Base-by-base conservation (phyloP, 2,113 vertebrate species). In the Alouatta palliata region DNA sequence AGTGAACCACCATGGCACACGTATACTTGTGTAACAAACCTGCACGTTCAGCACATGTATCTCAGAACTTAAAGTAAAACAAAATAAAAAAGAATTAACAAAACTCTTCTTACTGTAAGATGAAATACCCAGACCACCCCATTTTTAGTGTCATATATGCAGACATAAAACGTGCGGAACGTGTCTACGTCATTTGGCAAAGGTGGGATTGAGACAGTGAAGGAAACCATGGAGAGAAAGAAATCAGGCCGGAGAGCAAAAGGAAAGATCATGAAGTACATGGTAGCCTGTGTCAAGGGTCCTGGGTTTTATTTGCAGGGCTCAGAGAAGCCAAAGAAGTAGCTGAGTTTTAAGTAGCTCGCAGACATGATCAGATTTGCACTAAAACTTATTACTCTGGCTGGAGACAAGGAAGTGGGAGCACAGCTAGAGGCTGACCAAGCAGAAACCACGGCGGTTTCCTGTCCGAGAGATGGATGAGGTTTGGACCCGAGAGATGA, bases 221-320 rank as follows among this genome's bases (percentile, higher is more conserved):
- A 45, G 47, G 43, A 40, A 89, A 37, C n/a, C 10, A 1, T 6
- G 23, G 23, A 7, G 64, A 14, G 37, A 37, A 4, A 14, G 37
- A 35, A 4, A 37, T 12, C 19, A 40, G 32, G 35, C 19, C 20
- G 10, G 17, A 73, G 11, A 47, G 21, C 9, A 45, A 5, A 70
- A 77, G 4, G 11, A 3, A n/a, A 75, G 61, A 16, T 2, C 3
- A 0, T 0, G 30, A 2, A 20, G 11, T 23, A 4, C 5, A 0
- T 0, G 6, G 8, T 0, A 1, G 27, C 71, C 43, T 9, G 1
- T 2, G 14, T 3, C 27, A 79, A 58, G 23, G 35, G 7, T 11
- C n/a, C 79, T 32, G 43, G 20, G 23, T 52, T 91, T 80, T 45
- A 52, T 27, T 52, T 49, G 25, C 35, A 58, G 45, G 14, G 20